A percentile compares a stretch with the other conserved stretches of the same genome.
phyloP scores from a whole-genome alignment of 2,797 vertebrate species.

The Leptatherina wallacei region DNA sequence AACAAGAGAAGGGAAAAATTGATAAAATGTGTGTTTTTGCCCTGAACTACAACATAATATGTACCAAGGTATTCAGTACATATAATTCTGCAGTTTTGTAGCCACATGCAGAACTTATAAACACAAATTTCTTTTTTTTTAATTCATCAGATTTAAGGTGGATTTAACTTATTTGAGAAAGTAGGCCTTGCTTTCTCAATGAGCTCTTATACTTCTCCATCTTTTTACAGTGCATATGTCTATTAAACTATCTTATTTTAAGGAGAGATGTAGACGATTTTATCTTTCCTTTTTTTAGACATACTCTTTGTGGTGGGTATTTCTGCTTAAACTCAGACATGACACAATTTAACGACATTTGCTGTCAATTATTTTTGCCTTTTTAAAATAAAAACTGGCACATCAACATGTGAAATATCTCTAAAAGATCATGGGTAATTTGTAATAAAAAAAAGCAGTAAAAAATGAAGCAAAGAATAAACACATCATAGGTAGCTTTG shows the following conservation, averaged over 20 bases:
- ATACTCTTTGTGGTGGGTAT: background rate
- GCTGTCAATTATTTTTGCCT: constrained; percentile 17
- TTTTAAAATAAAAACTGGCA: constrained; percentile 11
- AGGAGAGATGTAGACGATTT: too few species aligned
- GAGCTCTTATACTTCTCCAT: constrained; percentile 21
- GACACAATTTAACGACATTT: constrained; percentile 20
- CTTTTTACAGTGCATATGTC: constrained; percentile 21
- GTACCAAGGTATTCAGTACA: background rate
- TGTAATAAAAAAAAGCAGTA: constrained; percentile 15
- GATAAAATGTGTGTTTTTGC: constrained; percentile 9
- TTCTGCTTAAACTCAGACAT: constrained; percentile 40
- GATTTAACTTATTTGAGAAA: constrained; percentile 52
- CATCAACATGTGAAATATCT: constrained; percentile 28
- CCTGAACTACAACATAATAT: constrained; percentile 16
- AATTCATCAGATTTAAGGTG: constrained; percentile 28
- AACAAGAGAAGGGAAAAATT: background rate
- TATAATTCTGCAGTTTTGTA: constrained; percentile 24
- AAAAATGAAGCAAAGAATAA: constrained; percentile 19
- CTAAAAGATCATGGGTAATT: constrained; percentile 34
- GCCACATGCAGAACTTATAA: constrained; percentile 8
- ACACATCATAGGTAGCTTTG: constrained; percentile 28
- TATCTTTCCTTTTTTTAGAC: too few species aligned
- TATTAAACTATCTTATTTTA: constrained; percentile 15
- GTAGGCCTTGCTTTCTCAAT: constrained; percentile 11
- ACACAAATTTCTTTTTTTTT: constrained; percentile 31